These are phyloP conservation scores for Protaetia brevitarsis DNA, from an alignment of 1,140 invertebrate genomes.

Conservation along the genomic window DNA sequence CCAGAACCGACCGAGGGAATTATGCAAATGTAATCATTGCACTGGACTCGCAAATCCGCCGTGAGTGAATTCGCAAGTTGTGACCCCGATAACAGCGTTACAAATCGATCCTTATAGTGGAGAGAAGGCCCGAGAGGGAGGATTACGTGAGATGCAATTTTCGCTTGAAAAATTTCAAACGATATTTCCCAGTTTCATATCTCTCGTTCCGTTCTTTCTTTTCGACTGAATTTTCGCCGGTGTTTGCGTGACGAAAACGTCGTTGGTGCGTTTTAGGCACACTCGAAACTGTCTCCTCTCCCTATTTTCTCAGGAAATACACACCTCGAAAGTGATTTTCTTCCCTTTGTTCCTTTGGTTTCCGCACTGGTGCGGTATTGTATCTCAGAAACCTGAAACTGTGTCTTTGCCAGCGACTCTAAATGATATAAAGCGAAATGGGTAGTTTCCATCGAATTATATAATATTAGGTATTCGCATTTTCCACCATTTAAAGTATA, in stretches of 20 bases:
- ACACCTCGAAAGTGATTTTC: neutral
- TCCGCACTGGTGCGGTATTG: too few relatives aligned
- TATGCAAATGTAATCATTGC: constrained; percentile 44
- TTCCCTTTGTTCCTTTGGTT: neutral
- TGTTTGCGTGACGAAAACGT: constrained; percentile 7
- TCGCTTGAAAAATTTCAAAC: constrained; percentile 16
- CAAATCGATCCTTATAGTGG: constrained; percentile 26
- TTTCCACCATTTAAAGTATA: too few relatives aligned
- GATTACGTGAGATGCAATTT: constrained; percentile 14
- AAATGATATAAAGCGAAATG: too few relatives aligned
- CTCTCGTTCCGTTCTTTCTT: constrained; percentile 1
- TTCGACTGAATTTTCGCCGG: neutral
- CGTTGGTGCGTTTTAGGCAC: constrained; percentile 1
- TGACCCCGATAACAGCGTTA: constrained; percentile 34
- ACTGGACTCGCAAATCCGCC: constrained; percentile 31
- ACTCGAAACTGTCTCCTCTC: neutral
- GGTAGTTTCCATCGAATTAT: too few relatives aligned
- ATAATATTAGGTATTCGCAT: too few relatives aligned
- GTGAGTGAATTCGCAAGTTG: constrained; percentile 32
- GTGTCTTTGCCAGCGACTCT: too few relatives aligned
- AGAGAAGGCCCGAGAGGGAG: constrained; percentile 7
- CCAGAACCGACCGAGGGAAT: constrained; percentile 31
- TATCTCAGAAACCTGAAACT: too few relatives aligned
- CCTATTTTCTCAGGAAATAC: too few relatives aligned
- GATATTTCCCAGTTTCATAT: constrained; percentile 13